Evolutionary conservation across 2,888 invertebrate species (phyloP), one percentile per base, ranked within the genome.

Genomic region (Ophion ventricosus): DNA sequence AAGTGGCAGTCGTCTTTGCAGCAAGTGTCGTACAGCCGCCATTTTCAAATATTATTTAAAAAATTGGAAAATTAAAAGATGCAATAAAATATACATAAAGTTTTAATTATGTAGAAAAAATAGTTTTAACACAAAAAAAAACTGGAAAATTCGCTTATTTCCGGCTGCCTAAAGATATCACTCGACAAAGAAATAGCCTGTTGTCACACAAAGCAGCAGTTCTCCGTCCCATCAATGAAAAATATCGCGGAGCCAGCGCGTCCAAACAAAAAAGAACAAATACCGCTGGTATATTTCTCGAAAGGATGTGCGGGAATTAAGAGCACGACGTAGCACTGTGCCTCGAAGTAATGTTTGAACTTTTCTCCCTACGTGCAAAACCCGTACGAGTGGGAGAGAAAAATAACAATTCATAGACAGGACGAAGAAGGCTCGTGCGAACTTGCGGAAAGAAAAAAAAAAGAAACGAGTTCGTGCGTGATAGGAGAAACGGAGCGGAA

Each of bases 401-500:
- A 64, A 43, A 11, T 35, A 3, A 35, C 43, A 10, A 2, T 20
- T 4, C 23, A 40, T 61, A 40, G 43, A 25, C 1, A 2, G 64
- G 20, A 63, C 56, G 5, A 54, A 75, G 14, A n/a, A 23, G 14
- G 43, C n/a, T 40, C 20, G 73, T 23, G n/a, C 26, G 29, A 59
- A 69, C 63, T 64, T 73, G 25, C n/a, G 43, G 23, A 35, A 56
- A 54, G 25, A 72, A 25, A 43, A n/a, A n/a, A 69, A 25, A 54
- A 59, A 40, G 63, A 59, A 35, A 59, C 63, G 23, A 56, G 72
- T 59, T 70, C 4, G 26, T 40, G 66, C n/a, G 57, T 64, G 74
- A 80, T 54, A 59, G 66, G 59, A 80, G 70, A 74, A 77, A 64
- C 57, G 63, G 83, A 84, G 74, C 80, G 79, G 84, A 79, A 83